Base-by-base conservation (phyloP, 1,140 invertebrate genomes). In the Cyphomyrmex costatus region DNA sequence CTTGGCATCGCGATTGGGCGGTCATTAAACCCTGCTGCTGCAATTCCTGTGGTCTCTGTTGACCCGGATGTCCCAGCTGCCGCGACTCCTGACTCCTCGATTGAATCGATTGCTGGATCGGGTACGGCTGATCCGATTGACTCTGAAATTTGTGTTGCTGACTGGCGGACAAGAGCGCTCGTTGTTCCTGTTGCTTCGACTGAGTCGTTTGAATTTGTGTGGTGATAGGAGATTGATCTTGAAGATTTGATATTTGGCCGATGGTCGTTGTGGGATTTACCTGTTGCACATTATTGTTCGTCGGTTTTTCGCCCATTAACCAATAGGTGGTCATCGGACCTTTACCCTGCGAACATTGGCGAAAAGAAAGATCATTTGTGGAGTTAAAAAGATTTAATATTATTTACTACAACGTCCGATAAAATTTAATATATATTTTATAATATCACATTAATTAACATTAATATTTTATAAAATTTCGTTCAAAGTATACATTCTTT, bases 281-380 rank as follows among this genome's bases (percentile, higher is more conserved):
- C 49, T 86, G 89, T 58, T 90, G 90, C 8, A 91, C 83, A 49
- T 88, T 92, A 7, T 89, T 91, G 36, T 88, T 90, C 5, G 56
- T 85, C 51, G 91, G 76, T 24, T 95, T 95, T 58, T 98, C 97
- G 12, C 98, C 98, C 61, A 97, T 96, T 33, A 99, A 95, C 98
- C 98, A 99, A 94, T 98, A 99, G 7, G 98, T 99, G 70, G 97
- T 97, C 96, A 98, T 97, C 93, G 96, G 96, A 56, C 98, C 98
- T 96, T 98, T 99, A n/a, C 98, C 98, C 97, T 98, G 93, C 71
- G 90, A 92, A 83, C 6, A 16, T 74, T 33, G 24, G 4, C 24
- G 30, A 46, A 71, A 83, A 36, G 6, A 24, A 4, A 24, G 36
- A 61, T 83, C 49, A 83, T 49, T 46, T 49, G n/a, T n/a, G 14